phyloP scores from a whole-genome alignment of 1,140 invertebrate species.

The Mycetomoellerius zeteki region DNA sequence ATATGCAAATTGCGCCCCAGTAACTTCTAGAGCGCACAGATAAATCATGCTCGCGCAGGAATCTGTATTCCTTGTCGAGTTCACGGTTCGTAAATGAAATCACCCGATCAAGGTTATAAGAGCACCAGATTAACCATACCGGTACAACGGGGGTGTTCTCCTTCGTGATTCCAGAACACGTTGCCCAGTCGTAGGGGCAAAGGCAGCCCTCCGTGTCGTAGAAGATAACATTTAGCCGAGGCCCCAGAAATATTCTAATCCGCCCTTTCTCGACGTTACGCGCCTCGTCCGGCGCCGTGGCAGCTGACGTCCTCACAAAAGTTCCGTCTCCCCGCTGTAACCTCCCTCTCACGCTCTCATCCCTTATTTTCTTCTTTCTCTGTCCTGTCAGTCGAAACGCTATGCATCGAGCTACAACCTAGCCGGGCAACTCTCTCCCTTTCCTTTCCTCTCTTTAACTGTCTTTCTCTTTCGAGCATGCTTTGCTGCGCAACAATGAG shows the following conservation, averaged over 20 bases:
- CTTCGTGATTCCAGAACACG: constrained; percentile 35
- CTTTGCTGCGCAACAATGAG: constrained; percentile 72
- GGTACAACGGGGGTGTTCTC: constrained; percentile 5
- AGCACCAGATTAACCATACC: constrained; percentile 62
- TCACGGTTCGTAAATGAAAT: constrained; percentile 68
- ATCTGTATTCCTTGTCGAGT: constrained; percentile 52
- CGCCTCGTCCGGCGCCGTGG: constrained; percentile 59
- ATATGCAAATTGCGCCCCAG: constrained; percentile 22
- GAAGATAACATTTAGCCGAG: constrained; percentile 82
- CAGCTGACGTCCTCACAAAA: constrained; percentile 84
- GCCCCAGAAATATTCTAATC: constrained; percentile 83
- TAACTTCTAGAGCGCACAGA: constrained; percentile 3
- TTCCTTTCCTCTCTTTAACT: neutral
- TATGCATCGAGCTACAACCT: constrained; percentile 61
- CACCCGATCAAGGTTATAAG: constrained; percentile 57
- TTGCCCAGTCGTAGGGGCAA: constrained; percentile 6
- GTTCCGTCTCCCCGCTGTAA: constrained; percentile 64
- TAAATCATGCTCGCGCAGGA: neutral
- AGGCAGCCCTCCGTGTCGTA: constrained; percentile 43
- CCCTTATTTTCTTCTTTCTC: constrained; percentile 48
- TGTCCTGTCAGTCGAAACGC: constrained; percentile 63
- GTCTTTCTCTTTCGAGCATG: constrained; percentile 60
- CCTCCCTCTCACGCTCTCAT: constrained; percentile 20
- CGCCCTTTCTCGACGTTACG: constrained; percentile 76
- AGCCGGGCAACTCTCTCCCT: constrained; percentile 18